Conservation (phyloP, 53 echinoderm and acorn worm genomes). For the Hippasteria phrygiana region DNA sequence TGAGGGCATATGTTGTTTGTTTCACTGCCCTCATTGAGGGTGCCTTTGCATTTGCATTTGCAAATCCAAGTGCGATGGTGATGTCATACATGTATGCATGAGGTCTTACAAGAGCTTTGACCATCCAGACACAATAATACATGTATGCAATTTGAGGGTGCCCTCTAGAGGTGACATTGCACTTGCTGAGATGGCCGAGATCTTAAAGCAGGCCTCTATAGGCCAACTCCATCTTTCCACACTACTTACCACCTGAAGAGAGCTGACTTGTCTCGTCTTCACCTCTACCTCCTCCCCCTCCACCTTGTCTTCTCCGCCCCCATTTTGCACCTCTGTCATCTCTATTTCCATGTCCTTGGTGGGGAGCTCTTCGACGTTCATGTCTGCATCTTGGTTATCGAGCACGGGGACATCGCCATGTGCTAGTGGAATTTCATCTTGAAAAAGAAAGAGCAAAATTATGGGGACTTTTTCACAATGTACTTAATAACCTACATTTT, state of each 20-base stretch:
- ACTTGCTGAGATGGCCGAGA: no score
- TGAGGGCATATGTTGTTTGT: no score
- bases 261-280: constrained; percentile 51
- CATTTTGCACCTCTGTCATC: neutral
- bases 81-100: no score
- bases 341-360: neutral
- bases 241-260: constrained; percentile 46
- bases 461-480: neutral
- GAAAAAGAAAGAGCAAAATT: neutral
- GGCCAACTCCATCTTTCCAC: no score
- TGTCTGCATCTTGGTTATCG: neutral
- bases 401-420: neutral
- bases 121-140: no score
- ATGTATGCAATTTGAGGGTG: no score
- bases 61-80: no score
- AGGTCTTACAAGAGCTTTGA: no score
- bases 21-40: no score
- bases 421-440: neutral
- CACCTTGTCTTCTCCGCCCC: neutral
- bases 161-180: neutral
- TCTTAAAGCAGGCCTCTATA: no score
- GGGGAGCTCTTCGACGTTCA: neutral
- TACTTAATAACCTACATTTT: neutral
- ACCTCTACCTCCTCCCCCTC: neutral
- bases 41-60: no score